Evolutionary conservation across 2,797 vertebrate genomes (phyloP).

Genomic region (Anguilla obscura): DNA sequence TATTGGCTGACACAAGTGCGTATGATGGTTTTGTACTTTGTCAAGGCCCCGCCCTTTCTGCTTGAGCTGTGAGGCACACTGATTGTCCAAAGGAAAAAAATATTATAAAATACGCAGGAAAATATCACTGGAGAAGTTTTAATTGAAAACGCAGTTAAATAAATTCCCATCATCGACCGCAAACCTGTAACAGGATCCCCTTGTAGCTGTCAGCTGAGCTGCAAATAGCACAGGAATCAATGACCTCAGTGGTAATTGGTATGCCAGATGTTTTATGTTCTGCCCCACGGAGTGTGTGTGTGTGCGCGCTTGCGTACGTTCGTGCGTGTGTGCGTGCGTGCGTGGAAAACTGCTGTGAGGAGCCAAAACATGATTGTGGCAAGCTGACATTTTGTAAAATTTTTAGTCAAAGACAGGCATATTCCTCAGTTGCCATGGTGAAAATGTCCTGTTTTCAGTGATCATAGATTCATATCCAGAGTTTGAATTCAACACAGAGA

Average conservation of each 20-base stretch:
- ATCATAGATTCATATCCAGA: constrained; percentile 8
- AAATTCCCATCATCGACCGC: neutral
- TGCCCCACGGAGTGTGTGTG: constrained; percentile 18
- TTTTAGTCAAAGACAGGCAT: constrained; percentile 17
- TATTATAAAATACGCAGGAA: neutral
- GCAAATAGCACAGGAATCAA: constrained; percentile 19
- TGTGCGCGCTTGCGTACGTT: neutral
- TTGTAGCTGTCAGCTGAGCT: constrained; percentile 7
- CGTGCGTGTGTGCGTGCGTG: neutral
- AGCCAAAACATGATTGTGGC: constrained; percentile 41
- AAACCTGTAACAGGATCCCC: constrained; percentile 1
- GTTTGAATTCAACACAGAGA: neutral
- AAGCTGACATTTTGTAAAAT: constrained; percentile 25
- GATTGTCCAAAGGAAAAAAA: neutral
- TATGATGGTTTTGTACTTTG: neutral
- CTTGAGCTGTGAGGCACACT: neutral
- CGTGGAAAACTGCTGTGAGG: neutral
- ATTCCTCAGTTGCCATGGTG: constrained; percentile 40
- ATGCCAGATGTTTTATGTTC: constrained; percentile 22
- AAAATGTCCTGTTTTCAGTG: constrained; percentile 19
- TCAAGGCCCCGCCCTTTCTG: neutral
- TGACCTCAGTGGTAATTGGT: constrained; percentile 17
- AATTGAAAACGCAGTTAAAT: neutral
- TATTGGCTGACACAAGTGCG: neutral
- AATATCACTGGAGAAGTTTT: neutral